Evolutionary conservation across 2,113 vertebrate species (phyloP), one percentile per base, ranked within the genome.

Genomic region (Canis aureus): DNA sequence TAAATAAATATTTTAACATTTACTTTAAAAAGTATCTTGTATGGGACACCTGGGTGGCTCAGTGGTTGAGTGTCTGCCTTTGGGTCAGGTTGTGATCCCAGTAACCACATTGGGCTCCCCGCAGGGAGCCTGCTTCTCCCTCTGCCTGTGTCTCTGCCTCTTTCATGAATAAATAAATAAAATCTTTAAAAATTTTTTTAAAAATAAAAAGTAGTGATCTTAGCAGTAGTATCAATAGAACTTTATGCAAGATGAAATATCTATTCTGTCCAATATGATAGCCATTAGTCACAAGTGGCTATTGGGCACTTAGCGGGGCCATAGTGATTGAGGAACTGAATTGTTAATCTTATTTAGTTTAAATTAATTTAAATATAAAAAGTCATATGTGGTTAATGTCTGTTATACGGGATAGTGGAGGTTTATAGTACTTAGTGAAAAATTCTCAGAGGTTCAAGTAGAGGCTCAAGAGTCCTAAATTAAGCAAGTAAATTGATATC

Each of bases 401-500:
- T 87, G 17, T 10, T 12, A 11, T 84, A 43, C 60, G 55, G 82
- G 25, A 67, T 32, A 76, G 25, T 79, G 17, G 83, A 67, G 6
- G 2, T 92, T 32, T 83, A 19, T 78, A 79, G 17, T 74, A 64
- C 29, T 86, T 35, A 80, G 15, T 53, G 19, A 15, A 78, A 94
- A 20, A 53, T 94, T 60, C 60, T 53, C 57, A 81, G 66, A 60
- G n/a, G 23, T 82, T 74, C 4, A 49, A 12, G 19, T 23, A 5
- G 25, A 79, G 49, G 38, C 43, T 89, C 43, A 82, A 74, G 35
- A n/a, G 8, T 57, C 64, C 38, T 90, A 66, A 38, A 96, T 91
- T 90, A 35, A 95, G 66, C 7, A 92, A 86, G n/a, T 78, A 89
- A 85, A 79, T 80, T 89, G 43, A n/a, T 87, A 27, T 93, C 51